phyloP scores from a whole-genome alignment of 1,140 invertebrate species.

The Belonocnema kinseyi region DNA sequence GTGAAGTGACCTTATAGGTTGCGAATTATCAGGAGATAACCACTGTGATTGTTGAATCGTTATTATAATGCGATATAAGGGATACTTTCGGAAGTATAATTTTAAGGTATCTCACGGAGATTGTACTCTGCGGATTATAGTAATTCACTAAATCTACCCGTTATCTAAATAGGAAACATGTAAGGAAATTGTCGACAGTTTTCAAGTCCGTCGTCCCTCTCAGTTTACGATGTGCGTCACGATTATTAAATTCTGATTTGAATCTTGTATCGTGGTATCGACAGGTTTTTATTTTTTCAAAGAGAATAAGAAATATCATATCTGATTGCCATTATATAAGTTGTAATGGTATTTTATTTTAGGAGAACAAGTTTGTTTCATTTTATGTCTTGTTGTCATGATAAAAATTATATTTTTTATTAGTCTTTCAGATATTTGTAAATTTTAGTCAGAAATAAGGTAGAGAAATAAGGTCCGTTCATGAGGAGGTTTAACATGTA shows the following conservation, averaged over 20 bases:
- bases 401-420: too few species aligned
- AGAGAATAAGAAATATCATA: too few species aligned
- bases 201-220: not conserved
- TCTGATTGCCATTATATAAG: too few species aligned
- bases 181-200: not conserved
- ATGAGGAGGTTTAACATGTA: not conserved
- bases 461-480: not conserved
- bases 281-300: too few species aligned
- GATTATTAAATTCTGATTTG: not conserved
- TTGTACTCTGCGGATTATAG: not conserved
- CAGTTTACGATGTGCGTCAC: not conserved
- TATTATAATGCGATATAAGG: conserved; percentile 24
- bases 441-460: too few species aligned
- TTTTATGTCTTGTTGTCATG: too few species aligned
- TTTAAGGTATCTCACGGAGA: not conserved
- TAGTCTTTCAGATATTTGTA: too few species aligned
- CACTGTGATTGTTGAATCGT: conserved; percentile 16
- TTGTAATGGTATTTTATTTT: too few species aligned
- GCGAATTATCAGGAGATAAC: conserved; percentile 10
- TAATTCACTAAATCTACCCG: conserved; percentile 15
- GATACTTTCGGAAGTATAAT: not conserved
- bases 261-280: not conserved
- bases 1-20: not conserved
- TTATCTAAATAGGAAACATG: conserved; percentile 15
- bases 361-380: too few species aligned